phyloP scores from a whole-genome alignment of 2,113 vertebrate genomes.

The Phyllostomus hastatus region DNA sequence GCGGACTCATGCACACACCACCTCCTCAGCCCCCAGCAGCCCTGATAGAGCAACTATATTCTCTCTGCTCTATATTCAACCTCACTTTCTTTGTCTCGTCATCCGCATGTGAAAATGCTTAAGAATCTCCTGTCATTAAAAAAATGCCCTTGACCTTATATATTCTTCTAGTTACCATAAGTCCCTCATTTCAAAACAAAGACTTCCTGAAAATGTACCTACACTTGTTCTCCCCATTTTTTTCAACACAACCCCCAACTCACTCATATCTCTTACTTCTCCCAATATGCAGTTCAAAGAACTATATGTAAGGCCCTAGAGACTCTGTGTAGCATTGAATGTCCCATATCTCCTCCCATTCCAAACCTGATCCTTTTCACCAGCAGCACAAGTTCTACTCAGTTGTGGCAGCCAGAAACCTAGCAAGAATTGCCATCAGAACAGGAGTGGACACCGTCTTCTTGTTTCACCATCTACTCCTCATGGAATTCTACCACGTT shows the following conservation, averaged over 20 bases:
- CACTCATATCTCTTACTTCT: background rate
- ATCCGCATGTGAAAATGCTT: background rate
- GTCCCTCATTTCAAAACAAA: background rate
- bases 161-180: background rate
- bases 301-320: background rate
- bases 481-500: background rate
- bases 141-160: background rate
- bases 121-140: background rate
- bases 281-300: background rate
- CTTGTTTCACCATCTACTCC: background rate
- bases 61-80: background rate
- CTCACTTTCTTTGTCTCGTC: background rate
- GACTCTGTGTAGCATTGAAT: rapidly evolving
- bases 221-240: background rate
- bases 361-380: background rate
- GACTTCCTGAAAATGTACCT: background rate
- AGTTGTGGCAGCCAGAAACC: background rate
- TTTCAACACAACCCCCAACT: background rate
- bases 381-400: rapidly evolving
- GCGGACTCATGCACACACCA: background rate
- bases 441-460: background rate
- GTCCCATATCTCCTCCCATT: rapidly evolving
- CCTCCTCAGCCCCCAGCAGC: background rate
- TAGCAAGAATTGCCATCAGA: background rate
- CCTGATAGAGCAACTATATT: background rate